These are phyloP conservation scores for Sesamia inferens DNA, from an alignment of 2,888 invertebrate species.

Conservation along the genomic window DNA sequence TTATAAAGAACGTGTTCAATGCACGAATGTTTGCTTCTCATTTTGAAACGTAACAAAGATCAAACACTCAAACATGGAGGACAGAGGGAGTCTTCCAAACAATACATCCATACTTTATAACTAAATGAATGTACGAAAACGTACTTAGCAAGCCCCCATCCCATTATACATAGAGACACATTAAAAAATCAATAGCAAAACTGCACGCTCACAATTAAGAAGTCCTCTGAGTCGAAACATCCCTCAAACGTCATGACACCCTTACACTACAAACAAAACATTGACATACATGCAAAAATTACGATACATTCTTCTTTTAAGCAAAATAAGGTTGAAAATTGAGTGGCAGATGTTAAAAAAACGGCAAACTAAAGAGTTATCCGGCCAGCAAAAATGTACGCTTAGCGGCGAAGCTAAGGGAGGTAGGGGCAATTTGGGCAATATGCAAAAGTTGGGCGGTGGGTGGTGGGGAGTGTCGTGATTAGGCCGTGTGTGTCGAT, in stretches of 20 bases:
- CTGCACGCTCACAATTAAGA: slow-evolving; percentile 86
- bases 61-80: slow-evolving; percentile 39
- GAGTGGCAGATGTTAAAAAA: slow-evolving; percentile 60
- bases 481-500: slow-evolving; percentile 90
- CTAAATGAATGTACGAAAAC: slow-evolving; percentile 51
- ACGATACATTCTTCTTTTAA: slow-evolving; percentile 52
- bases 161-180: slow-evolving; percentile 72
- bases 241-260: slow-evolving; percentile 84
- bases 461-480: slow-evolving; percentile 76
- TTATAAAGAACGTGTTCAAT: slow-evolving; percentile 21
- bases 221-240: slow-evolving; percentile 77
- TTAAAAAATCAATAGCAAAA: slow-evolving; percentile 87
- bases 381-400: slow-evolving; percentile 71
- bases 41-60: slow-evolving; percentile 27
- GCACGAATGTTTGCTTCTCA: slow-evolving; percentile 43
- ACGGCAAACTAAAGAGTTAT: slow-evolving; percentile 61
- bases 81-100: slow-evolving; percentile 18
- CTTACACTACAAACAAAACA: slow-evolving; percentile 61
- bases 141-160: slow-evolving; percentile 56
- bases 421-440: slow-evolving; percentile 87
- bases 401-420: slow-evolving; percentile 75
- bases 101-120: slow-evolving; percentile 49
- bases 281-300: slow-evolving; percentile 40
- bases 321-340: slow-evolving; percentile 66
- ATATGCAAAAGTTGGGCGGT: slow-evolving; percentile 88